Conservation (phyloP, 2,797 vertebrate genomes). For the Decapterus maruadsi region DNA sequence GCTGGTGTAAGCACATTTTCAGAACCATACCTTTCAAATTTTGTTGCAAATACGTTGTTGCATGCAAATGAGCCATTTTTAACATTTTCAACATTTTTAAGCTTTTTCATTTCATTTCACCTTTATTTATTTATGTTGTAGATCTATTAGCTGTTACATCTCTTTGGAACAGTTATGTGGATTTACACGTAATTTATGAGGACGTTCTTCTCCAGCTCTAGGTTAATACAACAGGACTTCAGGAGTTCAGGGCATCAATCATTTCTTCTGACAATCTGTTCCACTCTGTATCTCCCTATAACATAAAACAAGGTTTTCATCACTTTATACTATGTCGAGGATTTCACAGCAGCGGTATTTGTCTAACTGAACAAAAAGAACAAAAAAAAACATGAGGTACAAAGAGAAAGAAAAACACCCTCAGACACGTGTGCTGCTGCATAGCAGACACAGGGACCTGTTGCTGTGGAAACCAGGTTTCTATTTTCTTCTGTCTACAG, state of each 20-base stretch:
- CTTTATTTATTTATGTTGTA: no score
- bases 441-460: conserved; percentile 8
- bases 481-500: conserved; percentile 36
- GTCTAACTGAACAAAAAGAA: conserved; percentile 14
- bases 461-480: conserved; percentile 51
- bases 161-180: no score
- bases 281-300: background rate
- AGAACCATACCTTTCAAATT: no score
- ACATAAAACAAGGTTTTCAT: background rate
- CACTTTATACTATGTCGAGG: background rate
- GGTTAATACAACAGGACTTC: no score
- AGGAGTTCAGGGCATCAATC: background rate
- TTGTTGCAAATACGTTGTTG: no score
- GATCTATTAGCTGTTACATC: no score
- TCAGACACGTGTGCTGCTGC: background rate
- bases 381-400: no score
- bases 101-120: no score
- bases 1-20: no score
- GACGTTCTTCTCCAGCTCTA: background rate
- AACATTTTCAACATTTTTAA: no score
- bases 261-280: background rate
- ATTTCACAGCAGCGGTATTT: conserved; percentile 6
- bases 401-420: conserved; percentile 28
- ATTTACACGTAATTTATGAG: no score
- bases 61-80: no score